phyloP scores from a whole-genome alignment of 2,113 vertebrate species.

The Eubucco bourcierii region DNA sequence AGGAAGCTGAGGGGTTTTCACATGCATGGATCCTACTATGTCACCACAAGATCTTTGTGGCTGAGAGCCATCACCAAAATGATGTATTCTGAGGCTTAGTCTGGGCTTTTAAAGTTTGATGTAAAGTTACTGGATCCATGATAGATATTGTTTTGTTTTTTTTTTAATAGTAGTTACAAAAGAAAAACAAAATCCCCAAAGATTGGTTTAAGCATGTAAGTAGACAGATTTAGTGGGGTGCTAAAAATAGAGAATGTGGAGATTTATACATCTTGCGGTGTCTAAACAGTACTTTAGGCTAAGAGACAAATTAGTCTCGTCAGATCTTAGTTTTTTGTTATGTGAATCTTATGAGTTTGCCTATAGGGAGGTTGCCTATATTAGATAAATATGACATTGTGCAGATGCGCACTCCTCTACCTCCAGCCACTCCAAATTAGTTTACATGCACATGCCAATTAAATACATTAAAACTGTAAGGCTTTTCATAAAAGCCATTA shows the following conservation, averaged over 20 bases:
- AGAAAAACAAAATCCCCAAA: background rate
- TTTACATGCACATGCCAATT: background rate
- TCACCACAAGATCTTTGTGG: background rate
- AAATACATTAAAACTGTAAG: background rate
- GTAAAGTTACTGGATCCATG: background rate
- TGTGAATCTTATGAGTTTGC: background rate
- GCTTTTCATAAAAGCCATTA: background rate
- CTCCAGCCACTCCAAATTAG: background rate
- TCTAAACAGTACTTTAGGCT: background rate
- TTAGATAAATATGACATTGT: background rate
- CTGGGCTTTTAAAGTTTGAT: background rate
- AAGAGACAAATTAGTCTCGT: background rate
- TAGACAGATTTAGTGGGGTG: background rate
- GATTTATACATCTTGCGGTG: background rate
- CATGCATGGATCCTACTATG: rapidly evolving
- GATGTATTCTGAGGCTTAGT: background rate
- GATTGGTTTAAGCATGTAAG: background rate
- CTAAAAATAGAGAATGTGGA: background rate
- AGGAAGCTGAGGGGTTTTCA: background rate
- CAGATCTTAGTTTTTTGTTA: background rate
- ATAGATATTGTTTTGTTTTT: background rate
- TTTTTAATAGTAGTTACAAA: no score
- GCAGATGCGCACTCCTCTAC: background rate
- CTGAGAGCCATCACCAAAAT: background rate
- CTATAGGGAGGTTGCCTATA: background rate